Percentiles rank a stretch among this genome's conserved stretches.
phyloP scores from a whole-genome alignment of 2,888 invertebrate genomes.

The Chydorus sphaericus region DNA sequence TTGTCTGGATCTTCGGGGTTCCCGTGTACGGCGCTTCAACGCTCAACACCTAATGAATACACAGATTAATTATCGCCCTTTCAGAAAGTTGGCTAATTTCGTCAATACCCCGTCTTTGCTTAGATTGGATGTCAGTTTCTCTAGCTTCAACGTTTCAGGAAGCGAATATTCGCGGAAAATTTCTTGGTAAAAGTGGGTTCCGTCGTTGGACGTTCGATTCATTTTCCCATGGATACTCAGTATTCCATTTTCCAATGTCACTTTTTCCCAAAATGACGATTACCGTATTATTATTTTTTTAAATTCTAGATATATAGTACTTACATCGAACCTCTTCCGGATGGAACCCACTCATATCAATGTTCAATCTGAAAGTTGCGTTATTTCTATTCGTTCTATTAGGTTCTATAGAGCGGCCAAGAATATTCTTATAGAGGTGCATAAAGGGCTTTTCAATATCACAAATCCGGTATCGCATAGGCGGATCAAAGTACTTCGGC shows the following conservation, averaged over 20 bases:
- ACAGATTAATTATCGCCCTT: background rate
- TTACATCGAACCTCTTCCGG: slow-evolving; percentile 23
- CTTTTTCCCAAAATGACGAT: too few relatives aligned
- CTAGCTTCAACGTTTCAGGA: slow-evolving; percentile 22
- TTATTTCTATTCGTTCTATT: slow-evolving; percentile 1
- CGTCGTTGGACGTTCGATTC: slow-evolving; percentile 21
- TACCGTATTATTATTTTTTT: too few relatives aligned
- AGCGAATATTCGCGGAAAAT: slow-evolving; percentile 21
- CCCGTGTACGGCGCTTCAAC: slow-evolving; percentile 22
- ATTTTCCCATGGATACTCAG: slow-evolving; percentile 21
- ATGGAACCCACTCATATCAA: slow-evolving; percentile 22
- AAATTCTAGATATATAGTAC: too few relatives aligned
- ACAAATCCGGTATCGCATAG: slow-evolving; percentile 16
- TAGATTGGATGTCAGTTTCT: slow-evolving; percentile 21
- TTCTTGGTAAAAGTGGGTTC: slow-evolving; percentile 22
- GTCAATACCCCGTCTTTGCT: slow-evolving; percentile 19
- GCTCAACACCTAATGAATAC: slow-evolving; percentile 16
- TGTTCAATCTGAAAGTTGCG: slow-evolving; percentile 18
- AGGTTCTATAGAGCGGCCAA: slow-evolving; percentile 16
- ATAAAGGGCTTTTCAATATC: slow-evolving; percentile 20
- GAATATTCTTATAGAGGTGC: slow-evolving; percentile 18
- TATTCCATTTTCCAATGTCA: slow-evolving; percentile 20
- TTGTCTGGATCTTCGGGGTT: slow-evolving; percentile 19
- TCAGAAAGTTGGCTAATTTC: background rate
- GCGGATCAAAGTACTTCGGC: slow-evolving; percentile 2